Percentiles rank a stretch among this genome's conserved stretches.
phyloP scores from a whole-genome alignment of 2,888 invertebrate genomes.

The Carabus problematicus region DNA sequence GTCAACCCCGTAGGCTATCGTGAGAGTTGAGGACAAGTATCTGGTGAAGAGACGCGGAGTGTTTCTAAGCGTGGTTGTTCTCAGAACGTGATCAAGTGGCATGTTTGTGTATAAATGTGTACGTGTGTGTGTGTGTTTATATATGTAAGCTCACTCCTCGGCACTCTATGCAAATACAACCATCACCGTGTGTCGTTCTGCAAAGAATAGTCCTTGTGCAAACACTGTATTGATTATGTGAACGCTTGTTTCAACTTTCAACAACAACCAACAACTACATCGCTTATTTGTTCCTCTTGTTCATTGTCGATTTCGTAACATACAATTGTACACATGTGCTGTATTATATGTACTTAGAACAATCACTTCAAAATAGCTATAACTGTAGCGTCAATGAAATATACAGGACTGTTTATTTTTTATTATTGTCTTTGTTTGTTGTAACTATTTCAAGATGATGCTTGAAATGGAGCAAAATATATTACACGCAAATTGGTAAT shows the following conservation, averaged over 20 bases:
- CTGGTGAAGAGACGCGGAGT: not conserved
- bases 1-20: no score
- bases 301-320: not conserved
- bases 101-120: slow-evolving; percentile 19
- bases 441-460: no score
- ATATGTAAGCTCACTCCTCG: slow-evolving; percentile 7
- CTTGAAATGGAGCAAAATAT: no score
- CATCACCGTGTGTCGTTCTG: slow-evolving; percentile 8
- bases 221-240: slow-evolving; percentile 28
- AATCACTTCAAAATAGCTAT: no score
- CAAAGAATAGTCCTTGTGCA: slow-evolving; percentile 23
- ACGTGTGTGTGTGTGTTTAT: slow-evolving; percentile 9
- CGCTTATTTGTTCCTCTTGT: slow-evolving; percentile 7
- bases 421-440: no score
- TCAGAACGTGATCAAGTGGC: slow-evolving; percentile 29
- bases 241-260: slow-evolving; percentile 9
- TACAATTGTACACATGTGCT: not conserved
- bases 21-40: no score
- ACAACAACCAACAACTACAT: not conserved
- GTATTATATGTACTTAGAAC: slow-evolving; percentile 1
- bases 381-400: no score
- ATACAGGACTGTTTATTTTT: no score
- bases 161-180: slow-evolving; percentile 23
- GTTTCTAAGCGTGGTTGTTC: not conserved
- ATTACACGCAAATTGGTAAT: no score